Evolutionary conservation across 2,888 invertebrate genomes (phyloP).

Genomic region (Dioctria linearis): DNA sequence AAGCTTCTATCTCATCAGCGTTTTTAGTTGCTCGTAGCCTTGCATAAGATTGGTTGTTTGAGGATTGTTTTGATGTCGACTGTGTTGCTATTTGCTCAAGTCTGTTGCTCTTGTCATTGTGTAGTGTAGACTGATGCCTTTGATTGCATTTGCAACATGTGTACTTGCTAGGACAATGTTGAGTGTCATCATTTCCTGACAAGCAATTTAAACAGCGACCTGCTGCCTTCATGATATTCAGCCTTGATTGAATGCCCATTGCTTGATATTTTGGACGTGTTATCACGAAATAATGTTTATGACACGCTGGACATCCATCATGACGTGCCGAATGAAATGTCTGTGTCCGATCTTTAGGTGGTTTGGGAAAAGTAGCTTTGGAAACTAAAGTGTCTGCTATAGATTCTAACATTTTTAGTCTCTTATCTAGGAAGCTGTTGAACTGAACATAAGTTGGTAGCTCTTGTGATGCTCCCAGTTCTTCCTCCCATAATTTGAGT

Average conservation of each 20-base stretch:
- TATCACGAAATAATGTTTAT: neutral
- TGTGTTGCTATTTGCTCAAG: no score
- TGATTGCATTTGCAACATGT: no score
- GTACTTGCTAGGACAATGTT: no score
- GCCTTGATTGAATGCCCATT: neutral
- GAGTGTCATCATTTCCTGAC: no score
- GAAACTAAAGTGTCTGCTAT: constrained; percentile 15
- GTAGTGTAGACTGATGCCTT: no score
- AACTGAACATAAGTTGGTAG: neutral
- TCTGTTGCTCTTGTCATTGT: no score
- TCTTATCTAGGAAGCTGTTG: neutral
- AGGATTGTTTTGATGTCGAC: no score
- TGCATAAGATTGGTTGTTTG: no score
- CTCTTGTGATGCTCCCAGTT: neutral
- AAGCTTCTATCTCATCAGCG: no score
- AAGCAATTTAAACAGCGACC: constrained; percentile 1
- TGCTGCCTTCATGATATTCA: neutral
- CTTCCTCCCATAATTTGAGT: no score
- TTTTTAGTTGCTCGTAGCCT: no score
- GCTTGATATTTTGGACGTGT: constrained; percentile 13
- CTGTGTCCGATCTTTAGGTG: neutral
- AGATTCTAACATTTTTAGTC: no score
- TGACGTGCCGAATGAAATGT: neutral
- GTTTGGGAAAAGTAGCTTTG: neutral
- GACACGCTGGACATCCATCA: neutral